Percentiles rank a stretch among this genome's conserved stretches.
These are phyloP conservation scores for Mayetiola destructor DNA, from an alignment of 2,888 invertebrate species.

Conservation along the genomic window DNA sequence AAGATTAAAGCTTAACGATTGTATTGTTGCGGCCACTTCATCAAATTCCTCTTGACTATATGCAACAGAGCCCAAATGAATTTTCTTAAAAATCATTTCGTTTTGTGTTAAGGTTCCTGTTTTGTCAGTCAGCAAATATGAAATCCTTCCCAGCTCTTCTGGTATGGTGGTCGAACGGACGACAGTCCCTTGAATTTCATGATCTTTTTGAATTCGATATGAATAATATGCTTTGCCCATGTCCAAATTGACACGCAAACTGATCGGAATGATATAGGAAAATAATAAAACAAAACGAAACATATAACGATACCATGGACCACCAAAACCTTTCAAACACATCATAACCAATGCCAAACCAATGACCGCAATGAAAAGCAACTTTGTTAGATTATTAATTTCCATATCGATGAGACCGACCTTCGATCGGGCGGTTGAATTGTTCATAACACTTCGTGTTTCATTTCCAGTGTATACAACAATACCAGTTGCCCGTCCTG, in stretches of 20 bases:
- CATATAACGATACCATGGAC: slow-evolving; percentile 92
- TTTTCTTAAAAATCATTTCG: slow-evolving; percentile 93
- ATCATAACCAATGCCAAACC: slow-evolving; percentile 88
- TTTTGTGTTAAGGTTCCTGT: slow-evolving; percentile 98
- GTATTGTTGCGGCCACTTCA: slow-evolving; percentile 32
- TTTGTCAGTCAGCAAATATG: slow-evolving; percentile 94
- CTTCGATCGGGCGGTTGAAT: slow-evolving; percentile 89
- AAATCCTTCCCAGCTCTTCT: slow-evolving; percentile 92
- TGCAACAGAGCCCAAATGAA: slow-evolving; percentile 86
- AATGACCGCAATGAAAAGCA: slow-evolving; percentile 81
- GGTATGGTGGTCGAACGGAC: slow-evolving; percentile 97
- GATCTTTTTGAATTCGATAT: slow-evolving; percentile 89
- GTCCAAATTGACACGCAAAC: slow-evolving; percentile 93
- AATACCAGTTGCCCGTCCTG: slow-evolving; percentile 78
- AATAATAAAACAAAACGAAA: slow-evolving; percentile 93
- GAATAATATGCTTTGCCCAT: slow-evolving; percentile 98
- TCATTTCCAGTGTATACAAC: slow-evolving; percentile 88
- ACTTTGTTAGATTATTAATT: slow-evolving; percentile 92
- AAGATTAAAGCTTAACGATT: slow-evolving; percentile 24
- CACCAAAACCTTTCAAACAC: slow-evolving; percentile 87
- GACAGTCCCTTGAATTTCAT: slow-evolving; percentile 78
- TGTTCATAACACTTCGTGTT: slow-evolving; percentile 97
- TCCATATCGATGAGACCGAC: slow-evolving; percentile 90
- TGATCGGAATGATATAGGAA: slow-evolving; percentile 98
- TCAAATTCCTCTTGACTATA: slow-evolving; percentile 54